Conservation (phyloP, 35 echinoderm and acorn worm species). For the Chiridota heheva region DNA sequence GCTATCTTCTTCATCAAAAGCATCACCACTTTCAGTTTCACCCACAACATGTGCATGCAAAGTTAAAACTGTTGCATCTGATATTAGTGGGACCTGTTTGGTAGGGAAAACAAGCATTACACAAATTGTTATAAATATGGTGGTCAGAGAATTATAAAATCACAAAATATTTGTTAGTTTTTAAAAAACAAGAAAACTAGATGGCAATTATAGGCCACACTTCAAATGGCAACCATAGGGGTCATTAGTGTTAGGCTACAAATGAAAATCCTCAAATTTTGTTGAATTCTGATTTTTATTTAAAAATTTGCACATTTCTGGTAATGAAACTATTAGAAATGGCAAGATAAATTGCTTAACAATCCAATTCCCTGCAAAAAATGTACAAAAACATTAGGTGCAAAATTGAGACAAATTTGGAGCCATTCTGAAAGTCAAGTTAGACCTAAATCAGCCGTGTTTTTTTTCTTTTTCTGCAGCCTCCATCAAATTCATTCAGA, state of each 20-base stretch:
- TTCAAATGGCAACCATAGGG: background rate
- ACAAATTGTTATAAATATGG: background rate
- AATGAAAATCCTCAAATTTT: background rate
- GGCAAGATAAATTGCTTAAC: too few relatives aligned
- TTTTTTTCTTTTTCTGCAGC: too few relatives aligned
- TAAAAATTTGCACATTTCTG: too few relatives aligned
- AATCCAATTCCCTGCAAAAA: too few relatives aligned
- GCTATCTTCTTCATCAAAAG: conserved; percentile 8
- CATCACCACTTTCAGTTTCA: background rate
- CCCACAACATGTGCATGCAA: conserved; percentile 10
- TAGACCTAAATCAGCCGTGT: too few relatives aligned
- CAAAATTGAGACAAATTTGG: too few relatives aligned
- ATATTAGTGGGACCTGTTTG: conserved; percentile 2
- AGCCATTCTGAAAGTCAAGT: too few relatives aligned
- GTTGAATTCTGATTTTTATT: too few relatives aligned
- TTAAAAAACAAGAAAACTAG: too few relatives aligned
- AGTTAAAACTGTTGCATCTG: background rate
- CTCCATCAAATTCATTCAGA: too few relatives aligned
- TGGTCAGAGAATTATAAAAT: background rate
- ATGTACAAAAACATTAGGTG: too few relatives aligned
- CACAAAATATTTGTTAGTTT: background rate
- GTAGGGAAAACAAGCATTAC: background rate
- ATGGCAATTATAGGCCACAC: background rate
- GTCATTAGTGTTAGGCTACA: background rate
- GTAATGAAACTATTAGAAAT: too few relatives aligned